Evolutionary conservation across 2,888 invertebrate species (phyloP).

Genomic region (Hymenopus coronatus): DNA sequence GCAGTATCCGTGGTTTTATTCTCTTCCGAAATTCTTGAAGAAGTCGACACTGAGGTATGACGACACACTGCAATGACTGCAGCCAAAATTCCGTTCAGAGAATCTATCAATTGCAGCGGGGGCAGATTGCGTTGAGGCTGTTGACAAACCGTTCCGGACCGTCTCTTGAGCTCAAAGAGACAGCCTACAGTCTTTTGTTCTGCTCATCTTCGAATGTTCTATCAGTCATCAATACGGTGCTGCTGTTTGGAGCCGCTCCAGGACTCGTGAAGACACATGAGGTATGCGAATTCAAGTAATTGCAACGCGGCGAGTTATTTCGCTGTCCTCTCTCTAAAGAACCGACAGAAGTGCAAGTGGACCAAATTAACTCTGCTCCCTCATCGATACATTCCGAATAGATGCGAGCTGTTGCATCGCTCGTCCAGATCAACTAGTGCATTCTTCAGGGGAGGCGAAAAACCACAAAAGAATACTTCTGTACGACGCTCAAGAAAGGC

Average conservation of each 20-base stretch:
- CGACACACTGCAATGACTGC: not conserved
- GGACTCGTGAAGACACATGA: not conserved
- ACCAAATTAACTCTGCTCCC: not conserved
- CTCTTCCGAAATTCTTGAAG: too few species aligned
- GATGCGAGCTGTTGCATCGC: not conserved
- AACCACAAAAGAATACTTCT: not conserved
- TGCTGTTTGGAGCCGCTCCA: not conserved
- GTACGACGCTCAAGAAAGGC: not conserved
- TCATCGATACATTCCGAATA: not conserved
- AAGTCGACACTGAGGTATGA: not conserved
- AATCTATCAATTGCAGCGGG: not conserved
- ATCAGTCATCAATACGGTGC: not conserved
- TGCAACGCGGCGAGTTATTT: not conserved
- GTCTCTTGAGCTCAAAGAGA: not conserved
- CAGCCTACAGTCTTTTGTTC: not conserved
- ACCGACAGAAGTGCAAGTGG: not conserved
- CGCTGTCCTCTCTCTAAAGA: not conserved
- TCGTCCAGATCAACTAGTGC: too few species aligned
- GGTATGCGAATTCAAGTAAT: not conserved
- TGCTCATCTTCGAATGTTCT: not conserved
- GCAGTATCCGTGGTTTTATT: too few species aligned
- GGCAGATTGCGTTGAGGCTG: too few species aligned
- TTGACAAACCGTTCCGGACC: not conserved
- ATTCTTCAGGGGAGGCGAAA: not conserved
- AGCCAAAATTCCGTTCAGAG: not conserved